Percentiles rank a stretch among this genome's conserved stretches.
phyloP scores from a whole-genome alignment of 2,888 invertebrate genomes.

The Sinhomidia bicolor region DNA sequence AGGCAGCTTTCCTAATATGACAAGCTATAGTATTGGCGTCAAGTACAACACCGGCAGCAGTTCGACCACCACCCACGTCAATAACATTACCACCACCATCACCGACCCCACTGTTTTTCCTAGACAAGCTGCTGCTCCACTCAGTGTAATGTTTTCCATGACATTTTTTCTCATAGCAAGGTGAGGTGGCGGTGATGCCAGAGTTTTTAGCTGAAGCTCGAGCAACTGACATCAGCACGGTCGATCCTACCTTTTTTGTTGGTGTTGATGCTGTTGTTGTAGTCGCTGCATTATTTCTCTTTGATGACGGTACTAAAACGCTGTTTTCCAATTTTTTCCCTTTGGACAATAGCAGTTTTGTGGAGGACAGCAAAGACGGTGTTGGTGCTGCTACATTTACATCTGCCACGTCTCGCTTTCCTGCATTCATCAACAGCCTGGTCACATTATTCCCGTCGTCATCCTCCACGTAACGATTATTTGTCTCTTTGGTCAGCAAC shows the following conservation, averaged over 20 bases:
- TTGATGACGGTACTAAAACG: not conserved
- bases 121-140: not conserved
- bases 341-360: not conserved
- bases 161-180: not conserved
- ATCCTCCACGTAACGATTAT: not conserved
- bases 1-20: conserved; percentile 6
- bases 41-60: conserved; percentile 31
- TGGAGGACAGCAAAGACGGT: not conserved
- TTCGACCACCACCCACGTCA: conserved; percentile 46
- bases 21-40: conserved; percentile 29
- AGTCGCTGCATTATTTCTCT: not conserved
- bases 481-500: not conserved
- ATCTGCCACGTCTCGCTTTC: not conserved
- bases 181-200: not conserved
- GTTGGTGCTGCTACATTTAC: not conserved
- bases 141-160: not conserved
- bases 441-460: not conserved
- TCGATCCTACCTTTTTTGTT: not conserved
- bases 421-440: not conserved
- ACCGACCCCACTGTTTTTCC: no score
- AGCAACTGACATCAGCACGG: not conserved
- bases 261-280: no score
- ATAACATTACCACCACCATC: conserved; percentile 16
- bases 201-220: not conserved
- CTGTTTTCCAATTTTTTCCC: not conserved